Base-by-base conservation (phyloP, 2,888 invertebrate species). In the Drosophila yooni region DNA sequence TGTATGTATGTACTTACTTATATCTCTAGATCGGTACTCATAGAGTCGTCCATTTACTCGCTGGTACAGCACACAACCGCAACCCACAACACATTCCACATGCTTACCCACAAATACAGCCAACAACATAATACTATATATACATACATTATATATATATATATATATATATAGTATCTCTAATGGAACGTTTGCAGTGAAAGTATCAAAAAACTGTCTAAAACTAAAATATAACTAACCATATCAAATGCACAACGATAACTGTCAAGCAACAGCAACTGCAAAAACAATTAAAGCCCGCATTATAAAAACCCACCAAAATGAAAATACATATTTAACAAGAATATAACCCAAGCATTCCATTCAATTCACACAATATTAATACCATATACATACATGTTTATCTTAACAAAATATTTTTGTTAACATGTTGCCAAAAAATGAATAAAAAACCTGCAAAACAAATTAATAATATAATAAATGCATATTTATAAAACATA, bases 351-450 rank as follows among this genome's bases (percentile, higher is more conserved):
- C 79, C 62, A 53, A 50, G 62, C 80, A 74, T 81, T 81, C 71
- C 81, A 74, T 67, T 43, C 34, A 57, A 67, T 33, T 48, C 46
- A 64, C 58, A 53, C 53, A 53, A 31, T 68, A 64, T 56, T 65
- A 62, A 66, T 57, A 58, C 53, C 63, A 74, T 78, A 53, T 5
- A 53, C 21, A 53, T 46, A 76, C 79, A 69, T 74, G 60, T 74
- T 81, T 66, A 74, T 75, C 77, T 62, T 66, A 78, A 77, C 68
- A 81, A 74, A 83, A 73, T 83, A 82, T 83, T 83, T 83, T 82
- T 82, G 84, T 82, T 82, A 82, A 81, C 84, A 83, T 81, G 82
- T 82, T 82, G 81, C 81, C 81, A 81, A 83, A 81, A 79, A 79
- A 60, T 21, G 51, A 70, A 56, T 80, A 40, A 18, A 70, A 61